A percentile compares a stretch with the other conserved stretches of the same genome.
Evolutionary conservation across 2,113 vertebrate species (phyloP).

Genomic region (Ceratotherium simum): DNA sequence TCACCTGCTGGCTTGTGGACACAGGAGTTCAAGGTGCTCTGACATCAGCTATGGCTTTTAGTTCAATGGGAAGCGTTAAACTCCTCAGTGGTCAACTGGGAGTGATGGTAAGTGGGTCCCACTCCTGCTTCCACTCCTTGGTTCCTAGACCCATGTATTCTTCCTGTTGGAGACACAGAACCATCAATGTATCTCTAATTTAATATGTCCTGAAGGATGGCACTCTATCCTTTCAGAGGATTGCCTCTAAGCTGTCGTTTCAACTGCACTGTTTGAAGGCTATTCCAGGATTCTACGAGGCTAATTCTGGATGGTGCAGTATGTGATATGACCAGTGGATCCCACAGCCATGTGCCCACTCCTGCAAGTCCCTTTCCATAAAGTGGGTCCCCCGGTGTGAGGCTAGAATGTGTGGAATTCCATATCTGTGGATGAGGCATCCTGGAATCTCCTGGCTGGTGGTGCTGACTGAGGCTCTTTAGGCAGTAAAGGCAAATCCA

Average conservation of each 20-base stretch:
- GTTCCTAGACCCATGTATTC: not conserved
- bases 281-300: not conserved
- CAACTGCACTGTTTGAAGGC: not conserved
- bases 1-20: not conserved
- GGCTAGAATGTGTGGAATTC: not conserved
- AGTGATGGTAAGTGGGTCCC: not conserved
- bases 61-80: not conserved
- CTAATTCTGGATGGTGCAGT: not conserved
- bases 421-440: not conserved
- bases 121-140: not conserved
- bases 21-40: not conserved
- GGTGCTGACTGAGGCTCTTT: not conserved
- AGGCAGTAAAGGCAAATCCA: not conserved
- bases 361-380: not conserved
- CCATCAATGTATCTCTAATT: not conserved
- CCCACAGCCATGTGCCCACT: not conserved
- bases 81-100: not conserved
- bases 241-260: not conserved
- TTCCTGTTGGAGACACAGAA: not conserved
- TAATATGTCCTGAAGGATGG: not conserved
- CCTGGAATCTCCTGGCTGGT: not conserved
- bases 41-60: not conserved
- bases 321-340: not conserved
- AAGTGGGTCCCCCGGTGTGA: too few relatives aligned
- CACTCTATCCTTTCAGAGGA: not conserved